Evolutionary conservation across 2,797 vertebrate genomes (phyloP).

Genomic region (Xenopus petersii): DNA sequence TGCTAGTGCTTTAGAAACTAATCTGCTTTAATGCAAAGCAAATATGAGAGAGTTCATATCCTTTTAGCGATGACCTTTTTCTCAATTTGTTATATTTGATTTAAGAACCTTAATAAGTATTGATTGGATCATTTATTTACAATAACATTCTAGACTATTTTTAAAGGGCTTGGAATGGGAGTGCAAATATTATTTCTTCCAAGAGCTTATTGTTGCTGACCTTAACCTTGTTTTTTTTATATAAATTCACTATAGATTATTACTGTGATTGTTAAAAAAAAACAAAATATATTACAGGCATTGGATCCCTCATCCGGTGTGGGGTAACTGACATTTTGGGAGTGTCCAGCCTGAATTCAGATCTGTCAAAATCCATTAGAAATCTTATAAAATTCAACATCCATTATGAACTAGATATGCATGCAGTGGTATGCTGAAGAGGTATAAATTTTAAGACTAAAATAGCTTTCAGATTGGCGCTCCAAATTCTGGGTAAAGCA

Average conservation of each 20-base stretch:
- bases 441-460: no score
- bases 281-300: no score
- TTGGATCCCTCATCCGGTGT: no score
- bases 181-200: slow-evolving; percentile 42
- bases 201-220: slow-evolving; percentile 37
- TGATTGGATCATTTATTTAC: slow-evolving; percentile 41
- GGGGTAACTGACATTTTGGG: no score
- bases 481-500: no score
- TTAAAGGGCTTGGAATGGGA: slow-evolving; percentile 41
- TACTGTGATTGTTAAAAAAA: no score
- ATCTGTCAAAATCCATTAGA: no score
- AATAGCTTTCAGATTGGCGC: no score
- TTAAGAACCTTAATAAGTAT: slow-evolving; percentile 39
- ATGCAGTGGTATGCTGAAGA: no score
- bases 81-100: slow-evolving; percentile 39
- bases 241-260: slow-evolving; percentile 16
- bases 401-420: no score
- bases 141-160: slow-evolving; percentile 47
- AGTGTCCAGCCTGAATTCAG: no score
- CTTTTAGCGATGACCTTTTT: slow-evolving; percentile 34
- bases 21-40: slow-evolving; percentile 44
- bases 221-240: slow-evolving; percentile 16
- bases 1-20: slow-evolving; percentile 23
- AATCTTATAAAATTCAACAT: no score
- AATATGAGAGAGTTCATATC: slow-evolving; percentile 43